Base-by-base conservation (phyloP, 2,797 vertebrate species). In the Allobates femoralis region DNA sequence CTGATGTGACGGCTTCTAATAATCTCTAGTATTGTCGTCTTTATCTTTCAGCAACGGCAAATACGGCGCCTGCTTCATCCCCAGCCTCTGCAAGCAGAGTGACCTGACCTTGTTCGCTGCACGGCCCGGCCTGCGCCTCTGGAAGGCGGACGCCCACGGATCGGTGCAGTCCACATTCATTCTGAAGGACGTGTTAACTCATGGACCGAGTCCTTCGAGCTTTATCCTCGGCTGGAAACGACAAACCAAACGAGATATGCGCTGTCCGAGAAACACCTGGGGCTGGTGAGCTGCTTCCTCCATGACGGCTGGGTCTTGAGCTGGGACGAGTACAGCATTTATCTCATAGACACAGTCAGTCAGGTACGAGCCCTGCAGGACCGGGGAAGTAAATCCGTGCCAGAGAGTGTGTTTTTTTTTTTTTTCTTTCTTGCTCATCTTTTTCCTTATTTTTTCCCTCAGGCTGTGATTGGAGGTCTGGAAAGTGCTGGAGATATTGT, bases 251-350 rank as follows among this genome's bases (percentile, higher is more conserved):
- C 94, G 16, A 92, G 92, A 0, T 97, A 93, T 85, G 89, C 93
- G 84, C 94, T 94, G 5, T 89, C 94, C 1, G 97, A 99, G 83
- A 94, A 95, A 64, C 97, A 98, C 89, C 93, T 99, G 15, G 98
- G 98, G 4, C 93, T 97, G 32, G 90, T 99, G 66, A 96, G 94
- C 0, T 99, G 97, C 78, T 99, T 99, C 92, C 94, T 96, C 53
- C 94, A 90, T 84, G 97, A 98, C 19, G 96, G 97, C 75, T 99
- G 97, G 97, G 95, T 99, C 79, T 90, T 99, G 88, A 98, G 96
- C 90, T 99, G 98, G 98, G 99, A 99, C 0, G 98, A 99, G 83
- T 98, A 99, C 89, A 97, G 97, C 81, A 91, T 99, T 88, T 98
- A 98, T 84, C 93, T 99, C 28, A 88, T 99, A 2, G 98, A 99